Evolutionary conservation across 2,113 vertebrate genomes (phyloP).

Genomic region (Leucosticte australis): DNA sequence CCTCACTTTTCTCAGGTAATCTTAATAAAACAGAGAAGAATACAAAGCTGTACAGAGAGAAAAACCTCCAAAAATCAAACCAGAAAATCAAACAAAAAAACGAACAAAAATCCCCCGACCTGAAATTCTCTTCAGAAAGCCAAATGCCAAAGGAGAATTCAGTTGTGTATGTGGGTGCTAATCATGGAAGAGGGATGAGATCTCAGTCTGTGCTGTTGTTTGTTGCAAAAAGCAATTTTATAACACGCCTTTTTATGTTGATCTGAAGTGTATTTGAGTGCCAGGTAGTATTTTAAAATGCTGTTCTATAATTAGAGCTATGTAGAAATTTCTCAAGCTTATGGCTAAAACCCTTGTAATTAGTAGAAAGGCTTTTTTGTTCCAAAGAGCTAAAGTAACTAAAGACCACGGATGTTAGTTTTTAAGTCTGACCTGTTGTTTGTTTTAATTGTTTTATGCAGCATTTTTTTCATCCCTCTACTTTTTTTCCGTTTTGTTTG

Average conservation of each 20-base stretch:
- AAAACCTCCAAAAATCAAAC: neutral
- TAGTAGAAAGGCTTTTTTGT: neutral
- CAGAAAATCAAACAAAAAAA: neutral
- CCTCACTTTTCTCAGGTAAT: neutral
- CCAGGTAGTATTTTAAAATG: neutral
- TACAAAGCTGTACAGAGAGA: neutral
- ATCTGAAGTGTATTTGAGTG: neutral
- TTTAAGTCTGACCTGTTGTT: neutral
- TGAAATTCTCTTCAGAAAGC: neutral
- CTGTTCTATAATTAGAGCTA: neutral
- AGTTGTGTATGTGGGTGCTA: neutral
- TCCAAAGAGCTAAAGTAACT: neutral
- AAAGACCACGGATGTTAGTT: neutral
- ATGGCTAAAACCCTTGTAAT: neutral
- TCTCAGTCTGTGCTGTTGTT: neutral
- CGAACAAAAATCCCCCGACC: neutral
- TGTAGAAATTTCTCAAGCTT: neutral
- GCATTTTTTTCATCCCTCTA: neutral
- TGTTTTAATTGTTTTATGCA: neutral
- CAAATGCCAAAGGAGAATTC: neutral
- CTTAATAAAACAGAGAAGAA: neutral
- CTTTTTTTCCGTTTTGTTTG: neutral
- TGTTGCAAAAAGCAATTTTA: neutral
- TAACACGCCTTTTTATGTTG: neutral
- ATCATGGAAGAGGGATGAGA: neutral